Percentiles rank a stretch among this genome's conserved stretches.
Conservation (phyloP, 2,797 vertebrate species). For the Scleropages formosus region DNA sequence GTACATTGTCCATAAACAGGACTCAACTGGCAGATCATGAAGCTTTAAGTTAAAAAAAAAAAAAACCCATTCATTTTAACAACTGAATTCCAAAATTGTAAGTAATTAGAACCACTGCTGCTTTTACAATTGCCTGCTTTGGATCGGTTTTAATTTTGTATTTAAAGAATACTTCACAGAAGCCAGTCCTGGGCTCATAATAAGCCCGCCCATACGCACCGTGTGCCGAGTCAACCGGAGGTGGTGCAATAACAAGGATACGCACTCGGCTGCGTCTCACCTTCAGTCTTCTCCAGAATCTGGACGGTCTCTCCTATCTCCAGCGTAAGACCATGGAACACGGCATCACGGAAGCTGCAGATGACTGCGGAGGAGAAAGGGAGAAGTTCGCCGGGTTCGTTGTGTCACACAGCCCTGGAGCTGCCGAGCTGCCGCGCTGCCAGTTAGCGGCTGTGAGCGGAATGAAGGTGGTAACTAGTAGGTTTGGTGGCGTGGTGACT, state of each 20-base stretch:
- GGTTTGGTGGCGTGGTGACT: background rate
- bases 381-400: background rate
- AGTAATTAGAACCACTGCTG: too few relatives aligned
- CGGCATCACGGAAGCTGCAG: conserved; percentile 91
- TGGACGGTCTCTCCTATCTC: conserved; percentile 98
- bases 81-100: too few relatives aligned
- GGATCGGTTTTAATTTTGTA: too few relatives aligned
- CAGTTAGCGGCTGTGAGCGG: background rate
- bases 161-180: background rate
- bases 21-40: too few relatives aligned
- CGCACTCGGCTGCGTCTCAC: conserved; percentile 61
- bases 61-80: conserved; percentile 2
- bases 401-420: background rate
- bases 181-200: background rate
- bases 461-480: background rate
- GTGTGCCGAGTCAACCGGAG: background rate
- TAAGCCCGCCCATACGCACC: too few relatives aligned
- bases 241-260: background rate
- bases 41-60: too few relatives aligned
- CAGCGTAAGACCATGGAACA: conserved; percentile 88
- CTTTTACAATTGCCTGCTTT: too few relatives aligned
- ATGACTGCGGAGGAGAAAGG: conserved; percentile 70
- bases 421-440: background rate
- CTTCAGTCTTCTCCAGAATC: conserved; percentile 97
- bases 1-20: too few relatives aligned